A percentile compares a stretch with the other conserved stretches of the same genome.
These are phyloP conservation scores for Harlomillsia oculata DNA, from an alignment of 1,140 invertebrate genomes.

Conservation along the genomic window DNA sequence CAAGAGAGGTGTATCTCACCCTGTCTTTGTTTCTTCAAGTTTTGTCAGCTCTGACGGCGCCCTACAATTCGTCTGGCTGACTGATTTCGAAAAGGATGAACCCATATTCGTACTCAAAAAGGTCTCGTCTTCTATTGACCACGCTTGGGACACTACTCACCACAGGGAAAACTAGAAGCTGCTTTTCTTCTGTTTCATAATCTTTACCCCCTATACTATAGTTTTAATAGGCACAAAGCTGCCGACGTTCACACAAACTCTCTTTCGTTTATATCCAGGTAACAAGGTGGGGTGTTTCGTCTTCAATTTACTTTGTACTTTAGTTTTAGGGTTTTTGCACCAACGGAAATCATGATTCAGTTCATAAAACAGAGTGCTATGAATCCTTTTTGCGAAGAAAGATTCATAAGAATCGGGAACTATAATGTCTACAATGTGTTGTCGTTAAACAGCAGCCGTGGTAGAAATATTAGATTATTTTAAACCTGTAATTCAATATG, in stretches of 20 bases:
- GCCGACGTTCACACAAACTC: constrained; percentile 26
- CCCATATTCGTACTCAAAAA: constrained; percentile 15
- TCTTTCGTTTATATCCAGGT: neutral
- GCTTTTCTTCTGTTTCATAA: constrained; percentile 7
- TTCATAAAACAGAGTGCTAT: too few relatives aligned
- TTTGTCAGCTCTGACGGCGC: constrained; percentile 32
- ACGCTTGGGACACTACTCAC: constrained; percentile 18
- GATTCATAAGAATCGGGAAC: too few relatives aligned
- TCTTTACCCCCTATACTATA: constrained; percentile 23
- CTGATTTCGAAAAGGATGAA: constrained; percentile 34
- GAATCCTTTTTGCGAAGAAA: too few relatives aligned
- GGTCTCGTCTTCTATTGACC: constrained; percentile 24
- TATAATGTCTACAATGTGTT: too few relatives aligned
- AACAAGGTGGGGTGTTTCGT: too few relatives aligned
- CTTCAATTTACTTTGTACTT: too few relatives aligned
- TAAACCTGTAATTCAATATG: too few relatives aligned
- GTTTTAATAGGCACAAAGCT: constrained; percentile 36
- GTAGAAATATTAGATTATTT: too few relatives aligned
- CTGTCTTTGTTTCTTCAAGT: constrained; percentile 20
- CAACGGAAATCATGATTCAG: too few relatives aligned
- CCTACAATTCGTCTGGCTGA: constrained; percentile 32
- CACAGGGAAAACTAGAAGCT: constrained; percentile 11
- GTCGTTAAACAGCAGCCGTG: too few relatives aligned
- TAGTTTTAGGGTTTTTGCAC: too few relatives aligned
- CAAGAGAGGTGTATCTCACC: constrained; percentile 36